phyloP scores from a whole-genome alignment of 2,888 invertebrate genomes.

The Bombylius discolor region DNA sequence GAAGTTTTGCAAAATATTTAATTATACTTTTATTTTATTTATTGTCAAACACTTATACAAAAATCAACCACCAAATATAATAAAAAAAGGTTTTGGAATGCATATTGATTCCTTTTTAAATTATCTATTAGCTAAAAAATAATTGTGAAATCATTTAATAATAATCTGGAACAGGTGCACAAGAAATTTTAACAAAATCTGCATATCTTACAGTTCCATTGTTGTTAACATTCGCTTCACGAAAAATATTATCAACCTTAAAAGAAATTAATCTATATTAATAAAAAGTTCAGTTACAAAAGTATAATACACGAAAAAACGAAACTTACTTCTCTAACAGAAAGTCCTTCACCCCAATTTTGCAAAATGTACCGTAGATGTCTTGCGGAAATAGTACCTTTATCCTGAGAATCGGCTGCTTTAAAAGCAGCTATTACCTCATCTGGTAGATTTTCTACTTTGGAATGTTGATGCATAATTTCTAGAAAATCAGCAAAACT shows the following conservation, averaged over 20 bases:
- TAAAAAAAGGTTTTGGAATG: too few species aligned
- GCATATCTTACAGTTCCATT: constrained; percentile 74
- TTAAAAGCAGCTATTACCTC: constrained; percentile 73
- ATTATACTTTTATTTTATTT: too few species aligned
- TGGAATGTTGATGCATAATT: constrained; percentile 84
- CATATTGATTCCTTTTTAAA: too few species aligned
- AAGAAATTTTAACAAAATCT: constrained; percentile 84
- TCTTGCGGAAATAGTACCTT: constrained; percentile 62
- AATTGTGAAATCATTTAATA: constrained; percentile 41
- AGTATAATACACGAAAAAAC: too few species aligned
- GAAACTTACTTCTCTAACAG: constrained; percentile 44
- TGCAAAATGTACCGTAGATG: constrained; percentile 77
- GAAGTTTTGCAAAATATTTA: not conserved
- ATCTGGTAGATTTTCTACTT: constrained; percentile 42
- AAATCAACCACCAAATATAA: too few species aligned
- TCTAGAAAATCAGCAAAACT: constrained; percentile 91
- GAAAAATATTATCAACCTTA: constrained; percentile 75
- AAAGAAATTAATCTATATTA: constrained; percentile 10
- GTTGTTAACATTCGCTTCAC: constrained; percentile 76
- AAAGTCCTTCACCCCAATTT: constrained; percentile 84
- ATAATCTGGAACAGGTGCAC: constrained; percentile 86
- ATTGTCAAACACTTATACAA: too few species aligned
- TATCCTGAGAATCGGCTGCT: constrained; percentile 65
- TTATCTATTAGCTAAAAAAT: too few species aligned
- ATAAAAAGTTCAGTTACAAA: not conserved